A percentile compares a stretch with the other conserved stretches of the same genome.
These are phyloP conservation scores for Aegithalos caudatus DNA, from an alignment of 2,113 vertebrate species.

Conservation along the genomic window DNA sequence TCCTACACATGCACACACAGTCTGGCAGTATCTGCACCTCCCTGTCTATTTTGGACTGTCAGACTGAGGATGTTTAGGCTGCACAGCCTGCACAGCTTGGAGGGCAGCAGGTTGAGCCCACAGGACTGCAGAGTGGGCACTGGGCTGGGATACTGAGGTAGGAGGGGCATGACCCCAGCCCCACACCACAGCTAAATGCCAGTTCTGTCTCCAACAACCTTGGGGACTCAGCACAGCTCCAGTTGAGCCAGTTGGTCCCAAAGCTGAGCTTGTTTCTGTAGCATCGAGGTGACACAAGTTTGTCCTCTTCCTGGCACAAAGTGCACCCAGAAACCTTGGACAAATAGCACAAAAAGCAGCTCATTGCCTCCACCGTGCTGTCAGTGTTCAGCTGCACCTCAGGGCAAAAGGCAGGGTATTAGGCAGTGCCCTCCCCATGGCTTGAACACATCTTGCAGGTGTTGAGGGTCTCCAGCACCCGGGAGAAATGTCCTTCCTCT, in stretches of 20 bases:
- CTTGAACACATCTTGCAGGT: rapidly evolving
- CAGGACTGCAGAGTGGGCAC: not conserved
- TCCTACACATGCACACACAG: rapidly evolving
- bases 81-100: not conserved
- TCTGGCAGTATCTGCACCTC: not conserved
- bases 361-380: rapidly evolving
- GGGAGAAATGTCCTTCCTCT: not conserved
- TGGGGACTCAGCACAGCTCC: not conserved
- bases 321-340: not conserved
- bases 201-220: not conserved
- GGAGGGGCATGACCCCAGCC: not conserved
- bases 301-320: not conserved
- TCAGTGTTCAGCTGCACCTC: rapidly evolving
- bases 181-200: not conserved
- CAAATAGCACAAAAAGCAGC: not conserved
- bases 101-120: not conserved
- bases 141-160: not conserved
- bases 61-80: not conserved
- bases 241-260: rapidly evolving
- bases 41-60: rapidly evolving
- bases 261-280: not conserved
- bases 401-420: rapidly evolving
- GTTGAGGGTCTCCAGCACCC: not conserved
- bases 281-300: rapidly evolving
- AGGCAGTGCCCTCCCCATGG: rapidly evolving